Evolutionary conservation across 2,888 invertebrate genomes (phyloP).

Genomic region (Camponotus fellah): DNA sequence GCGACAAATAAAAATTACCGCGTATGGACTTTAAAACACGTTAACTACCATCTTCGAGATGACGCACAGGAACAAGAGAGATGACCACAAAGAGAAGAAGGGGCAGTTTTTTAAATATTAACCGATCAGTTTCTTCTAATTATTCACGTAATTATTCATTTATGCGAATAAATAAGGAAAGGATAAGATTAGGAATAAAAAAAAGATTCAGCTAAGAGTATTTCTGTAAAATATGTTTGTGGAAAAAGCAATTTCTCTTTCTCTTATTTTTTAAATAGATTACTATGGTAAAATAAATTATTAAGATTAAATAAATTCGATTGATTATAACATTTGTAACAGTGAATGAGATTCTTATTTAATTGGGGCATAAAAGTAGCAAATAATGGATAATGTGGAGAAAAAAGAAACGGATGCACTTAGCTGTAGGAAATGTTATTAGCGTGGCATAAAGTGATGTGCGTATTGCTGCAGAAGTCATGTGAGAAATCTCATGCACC

Average conservation of each 20-base stretch:
- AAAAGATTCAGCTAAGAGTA: not conserved
- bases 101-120: slow-evolving; percentile 18
- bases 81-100: not conserved
- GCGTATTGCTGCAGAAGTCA: slow-evolving; percentile 46
- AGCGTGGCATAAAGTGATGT: slow-evolving; percentile 42
- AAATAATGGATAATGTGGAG: slow-evolving; percentile 23
- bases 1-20: slow-evolving; percentile 56
- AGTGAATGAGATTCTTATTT: slow-evolving; percentile 12
- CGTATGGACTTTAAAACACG: slow-evolving; percentile 48
- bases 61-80: not conserved
- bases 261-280: not conserved
- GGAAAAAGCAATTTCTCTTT: not conserved
- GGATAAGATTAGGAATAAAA: not conserved
- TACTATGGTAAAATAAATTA: not conserved
- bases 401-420: slow-evolving; percentile 52
- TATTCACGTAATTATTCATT: not conserved
- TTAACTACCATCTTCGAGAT: slow-evolving; percentile 58
- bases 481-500: slow-evolving; percentile 52
- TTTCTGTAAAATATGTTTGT: not conserved
- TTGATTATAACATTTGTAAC: slow-evolving; percentile 1
- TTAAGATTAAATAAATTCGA: slow-evolving; percentile 2
- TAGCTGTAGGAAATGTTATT: slow-evolving; percentile 50
- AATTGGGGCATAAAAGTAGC: slow-evolving; percentile 34
- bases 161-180: not conserved
- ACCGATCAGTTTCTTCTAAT: not conserved